Percentiles rank a stretch among this genome's conserved stretches.
These are phyloP conservation scores for Pteruthius melanotis DNA, from an alignment of 2,113 vertebrate genomes.

Conservation along the genomic window DNA sequence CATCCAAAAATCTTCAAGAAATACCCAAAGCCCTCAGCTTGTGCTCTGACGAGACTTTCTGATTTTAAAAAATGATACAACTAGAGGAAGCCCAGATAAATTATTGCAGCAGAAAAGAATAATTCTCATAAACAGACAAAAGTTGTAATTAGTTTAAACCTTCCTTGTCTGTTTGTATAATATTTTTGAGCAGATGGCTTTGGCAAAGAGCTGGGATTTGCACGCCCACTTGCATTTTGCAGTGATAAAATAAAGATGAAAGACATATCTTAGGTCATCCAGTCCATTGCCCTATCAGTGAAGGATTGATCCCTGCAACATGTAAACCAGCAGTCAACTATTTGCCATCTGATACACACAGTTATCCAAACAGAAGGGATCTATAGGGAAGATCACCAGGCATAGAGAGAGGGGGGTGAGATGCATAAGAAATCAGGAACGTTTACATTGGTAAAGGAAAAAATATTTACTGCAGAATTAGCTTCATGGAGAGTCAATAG, in stretches of 20 bases:
- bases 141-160: constrained; percentile 57
- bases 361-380: constrained; percentile 51
- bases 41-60: neutral
- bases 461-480: constrained; percentile 60
- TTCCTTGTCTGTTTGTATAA: constrained; percentile 53
- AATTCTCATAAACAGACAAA: constrained; percentile 43
- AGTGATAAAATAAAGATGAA: constrained; percentile 64
- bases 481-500: constrained; percentile 48
- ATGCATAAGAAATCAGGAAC: constrained; percentile 47
- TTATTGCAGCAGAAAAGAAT: neutral
- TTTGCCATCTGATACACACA: constrained; percentile 49
- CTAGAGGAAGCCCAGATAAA: neutral
- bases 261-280: constrained; percentile 40
- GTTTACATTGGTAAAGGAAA: constrained; percentile 53
- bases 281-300: constrained; percentile 25
- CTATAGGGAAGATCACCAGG: constrained; percentile 43
- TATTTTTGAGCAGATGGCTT: constrained; percentile 66
- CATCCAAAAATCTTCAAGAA: neutral
- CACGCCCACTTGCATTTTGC: constrained; percentile 62
- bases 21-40: neutral
- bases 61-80: neutral
- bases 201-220: constrained; percentile 56
- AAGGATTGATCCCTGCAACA: constrained; percentile 47
- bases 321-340: constrained; percentile 38
- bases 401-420: neutral